These are phyloP conservation scores for Nematopogon swammerdamellus DNA, from an alignment of 2,888 invertebrate genomes.

Conservation along the genomic window DNA sequence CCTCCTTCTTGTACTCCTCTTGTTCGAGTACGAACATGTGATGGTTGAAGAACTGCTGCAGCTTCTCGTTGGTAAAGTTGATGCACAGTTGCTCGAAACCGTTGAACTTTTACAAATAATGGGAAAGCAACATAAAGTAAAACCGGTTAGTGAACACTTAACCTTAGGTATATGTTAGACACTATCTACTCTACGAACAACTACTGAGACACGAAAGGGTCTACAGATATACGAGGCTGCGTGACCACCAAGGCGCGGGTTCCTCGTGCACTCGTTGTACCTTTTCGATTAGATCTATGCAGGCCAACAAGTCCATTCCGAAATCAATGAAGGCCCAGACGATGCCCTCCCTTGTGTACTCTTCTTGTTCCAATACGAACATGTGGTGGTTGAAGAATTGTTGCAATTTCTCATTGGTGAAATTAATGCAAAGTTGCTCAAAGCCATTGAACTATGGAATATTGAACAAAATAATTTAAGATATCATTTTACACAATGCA, in stretches of 20 bases:
- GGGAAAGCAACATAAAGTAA: slow-evolving; percentile 25
- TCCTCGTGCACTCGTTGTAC: slow-evolving; percentile 54
- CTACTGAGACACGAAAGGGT: no score
- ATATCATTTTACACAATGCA: slow-evolving; percentile 4
- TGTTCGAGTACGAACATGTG: slow-evolving; percentile 98
- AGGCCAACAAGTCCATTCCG: slow-evolving; percentile 97
- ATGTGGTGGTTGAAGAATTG: slow-evolving; percentile 99
- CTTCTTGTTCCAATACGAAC: slow-evolving; percentile 99
- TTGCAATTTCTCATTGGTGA: slow-evolving; percentile 98
- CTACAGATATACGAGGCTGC: neutral
- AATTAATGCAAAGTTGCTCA: slow-evolving; percentile 99
- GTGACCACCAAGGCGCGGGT: neutral
- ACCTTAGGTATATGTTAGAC: no score
- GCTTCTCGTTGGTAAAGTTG: slow-evolving; percentile 97
- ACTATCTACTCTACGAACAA: no score
- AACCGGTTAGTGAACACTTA: no score
- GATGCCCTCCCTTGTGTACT: slow-evolving; percentile 96
- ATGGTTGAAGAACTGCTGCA: slow-evolving; percentile 98
- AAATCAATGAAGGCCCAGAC: slow-evolving; percentile 99
- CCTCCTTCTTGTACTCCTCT: slow-evolving; percentile 93
- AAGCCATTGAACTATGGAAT: slow-evolving; percentile 90
- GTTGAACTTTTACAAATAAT: slow-evolving; percentile 68
- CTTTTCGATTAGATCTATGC: slow-evolving; percentile 99
- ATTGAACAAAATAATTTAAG: slow-evolving; percentile 10
- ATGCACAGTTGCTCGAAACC: slow-evolving; percentile 98